Evolutionary conservation across 2,888 invertebrate genomes (phyloP).

Genomic region (Rhagophthalmus giganteus): DNA sequence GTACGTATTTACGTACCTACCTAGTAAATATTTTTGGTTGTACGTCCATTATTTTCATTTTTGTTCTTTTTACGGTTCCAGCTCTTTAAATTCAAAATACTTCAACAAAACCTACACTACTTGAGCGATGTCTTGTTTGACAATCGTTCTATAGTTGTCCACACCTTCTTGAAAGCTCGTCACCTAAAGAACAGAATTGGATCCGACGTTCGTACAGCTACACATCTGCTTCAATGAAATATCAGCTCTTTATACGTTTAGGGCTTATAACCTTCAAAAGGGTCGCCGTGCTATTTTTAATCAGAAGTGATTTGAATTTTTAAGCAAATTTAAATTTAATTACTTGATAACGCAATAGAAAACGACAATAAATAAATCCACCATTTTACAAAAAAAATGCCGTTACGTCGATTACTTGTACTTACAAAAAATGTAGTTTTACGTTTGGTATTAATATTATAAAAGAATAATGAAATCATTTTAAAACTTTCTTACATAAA

Average conservation of each 20-base stretch:
- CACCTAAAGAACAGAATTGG: constrained; percentile 48
- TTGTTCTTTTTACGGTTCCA: constrained; percentile 6
- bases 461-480: too few species aligned
- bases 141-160: constrained; percentile 52
- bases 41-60: constrained; percentile 8
- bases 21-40: too few species aligned
- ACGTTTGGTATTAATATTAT: too few species aligned
- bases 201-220: constrained; percentile 42
- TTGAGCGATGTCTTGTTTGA: constrained; percentile 53
- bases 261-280: neutral
- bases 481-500: too few species aligned
- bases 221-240: constrained; percentile 37
- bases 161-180: constrained; percentile 53
- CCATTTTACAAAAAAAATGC: neutral
- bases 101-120: constrained; percentile 14
- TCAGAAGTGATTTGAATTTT: neutral
- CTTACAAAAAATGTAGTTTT: too few species aligned
- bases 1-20: too few species aligned
- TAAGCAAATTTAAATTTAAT: neutral
- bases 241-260: constrained; percentile 8
- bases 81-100: constrained; percentile 16
- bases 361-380: neutral
- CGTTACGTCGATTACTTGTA: neutral
- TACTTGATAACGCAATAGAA: neutral
- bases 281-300: neutral